phyloP scores from a whole-genome alignment of 2,113 vertebrate genomes.

The Cyanoderma ruficeps region DNA sequence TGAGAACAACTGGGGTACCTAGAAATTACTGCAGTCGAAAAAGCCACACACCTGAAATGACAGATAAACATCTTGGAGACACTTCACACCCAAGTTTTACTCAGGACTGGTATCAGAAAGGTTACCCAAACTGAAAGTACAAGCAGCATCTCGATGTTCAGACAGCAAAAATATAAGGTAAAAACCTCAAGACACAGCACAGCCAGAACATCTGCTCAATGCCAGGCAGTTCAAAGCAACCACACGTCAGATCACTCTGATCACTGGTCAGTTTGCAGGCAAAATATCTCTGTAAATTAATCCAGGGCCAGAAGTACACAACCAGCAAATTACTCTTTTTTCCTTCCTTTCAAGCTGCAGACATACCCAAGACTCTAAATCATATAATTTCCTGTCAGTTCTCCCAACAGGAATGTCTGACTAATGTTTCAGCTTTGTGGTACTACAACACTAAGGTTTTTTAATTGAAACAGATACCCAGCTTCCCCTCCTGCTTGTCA shows the following conservation, averaged over 20 bases:
- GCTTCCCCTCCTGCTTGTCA: not conserved
- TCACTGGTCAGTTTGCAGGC: not conserved
- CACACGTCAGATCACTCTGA: not conserved
- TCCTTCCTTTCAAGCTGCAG: not conserved
- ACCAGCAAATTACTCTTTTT: not conserved
- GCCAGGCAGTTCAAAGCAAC: not conserved
- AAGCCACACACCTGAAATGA: not conserved
- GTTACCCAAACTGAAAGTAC: not conserved
- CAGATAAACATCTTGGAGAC: not conserved
- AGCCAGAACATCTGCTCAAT: not conserved
- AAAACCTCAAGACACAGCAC: not conserved
- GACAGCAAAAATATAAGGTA: not conserved
- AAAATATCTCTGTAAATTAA: not conserved
- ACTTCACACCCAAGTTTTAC: not conserved
- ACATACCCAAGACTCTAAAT: not conserved
- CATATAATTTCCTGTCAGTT: not conserved
- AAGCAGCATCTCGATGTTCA: not conserved
- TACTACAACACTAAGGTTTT: not conserved
- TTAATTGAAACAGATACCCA: not conserved
- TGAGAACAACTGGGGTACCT: not conserved
- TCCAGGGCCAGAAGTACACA: not conserved
- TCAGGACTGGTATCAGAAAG: not conserved
- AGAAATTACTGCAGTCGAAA: not conserved
- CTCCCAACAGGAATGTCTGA: not conserved
- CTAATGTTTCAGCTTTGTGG: conserved; percentile 16